Conservation (phyloP, 2,113 vertebrate genomes). For the Zosterops pallidus region DNA sequence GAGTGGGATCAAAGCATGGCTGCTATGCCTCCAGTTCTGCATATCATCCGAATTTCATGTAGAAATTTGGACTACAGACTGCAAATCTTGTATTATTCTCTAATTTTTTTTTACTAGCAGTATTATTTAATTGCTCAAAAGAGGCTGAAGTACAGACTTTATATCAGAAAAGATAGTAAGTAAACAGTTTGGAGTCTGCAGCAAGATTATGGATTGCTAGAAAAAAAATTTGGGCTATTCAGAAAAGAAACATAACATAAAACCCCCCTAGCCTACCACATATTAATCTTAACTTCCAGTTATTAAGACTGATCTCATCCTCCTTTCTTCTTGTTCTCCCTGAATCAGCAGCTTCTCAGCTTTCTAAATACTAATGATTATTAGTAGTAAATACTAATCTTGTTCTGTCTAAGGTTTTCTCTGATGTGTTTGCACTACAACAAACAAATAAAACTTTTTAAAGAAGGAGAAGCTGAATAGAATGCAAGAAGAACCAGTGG, state of each 20-base stretch:
- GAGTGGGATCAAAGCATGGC: not conserved
- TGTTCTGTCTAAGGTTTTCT: not conserved
- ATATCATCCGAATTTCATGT: not conserved
- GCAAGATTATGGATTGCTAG: not conserved
- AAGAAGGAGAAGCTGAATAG: not conserved
- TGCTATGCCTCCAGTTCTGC: not conserved
- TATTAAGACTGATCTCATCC: not conserved
- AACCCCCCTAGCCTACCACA: not conserved
- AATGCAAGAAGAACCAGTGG: not conserved
- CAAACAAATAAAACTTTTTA: not conserved
- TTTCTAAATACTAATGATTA: not conserved
- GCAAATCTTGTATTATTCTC: not conserved
- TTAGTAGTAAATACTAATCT: not conserved
- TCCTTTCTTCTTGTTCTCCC: not conserved
- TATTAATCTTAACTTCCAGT: not conserved
- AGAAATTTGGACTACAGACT: not conserved
- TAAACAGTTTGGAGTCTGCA: not conserved
- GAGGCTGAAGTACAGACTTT: not conserved
- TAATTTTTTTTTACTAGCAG: not conserved
- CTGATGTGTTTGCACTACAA: not conserved
- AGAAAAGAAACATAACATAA: not conserved
- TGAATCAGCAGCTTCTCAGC: not conserved
- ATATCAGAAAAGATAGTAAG: not conserved
- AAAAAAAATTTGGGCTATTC: not conserved
- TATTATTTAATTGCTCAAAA: not conserved